Conservation (phyloP, 2,113 vertebrate species). For the Periophthalmus modestus region DNA sequence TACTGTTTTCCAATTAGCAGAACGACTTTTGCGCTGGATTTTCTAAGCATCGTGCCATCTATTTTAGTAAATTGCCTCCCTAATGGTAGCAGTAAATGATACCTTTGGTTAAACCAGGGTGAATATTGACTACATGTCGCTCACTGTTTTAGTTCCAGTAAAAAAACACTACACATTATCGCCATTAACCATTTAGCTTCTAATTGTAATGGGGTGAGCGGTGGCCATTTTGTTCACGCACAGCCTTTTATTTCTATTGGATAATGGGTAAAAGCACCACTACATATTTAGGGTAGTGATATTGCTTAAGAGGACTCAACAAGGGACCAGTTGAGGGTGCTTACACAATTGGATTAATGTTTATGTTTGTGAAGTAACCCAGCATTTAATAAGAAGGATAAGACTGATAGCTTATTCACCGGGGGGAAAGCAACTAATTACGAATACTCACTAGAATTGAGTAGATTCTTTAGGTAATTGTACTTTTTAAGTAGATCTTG, state of each 20-base stretch:
- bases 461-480: too few species aligned
- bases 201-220: conserved; percentile 30
- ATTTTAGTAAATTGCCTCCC: conserved; percentile 17
- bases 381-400: conserved; percentile 51
- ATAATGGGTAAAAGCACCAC: conserved; percentile 24
- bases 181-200: conserved; percentile 16
- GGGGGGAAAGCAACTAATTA: too few species aligned
- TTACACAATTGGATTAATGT: conserved; percentile 21
- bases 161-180: conserved; percentile 19
- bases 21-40: conserved; percentile 1
- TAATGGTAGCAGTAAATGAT: conserved; percentile 24
- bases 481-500: too few species aligned
- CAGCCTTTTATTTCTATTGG: conserved; percentile 34
- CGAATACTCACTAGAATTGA: too few species aligned
- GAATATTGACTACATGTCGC: conserved; percentile 34
- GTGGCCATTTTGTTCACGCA: conserved; percentile 25
- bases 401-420: conserved; percentile 30
- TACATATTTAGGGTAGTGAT: conserved; percentile 36
- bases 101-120: conserved; percentile 15
- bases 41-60: not conserved
- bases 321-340: conserved; percentile 20
- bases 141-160: conserved; percentile 20
- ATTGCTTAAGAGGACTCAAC: conserved; percentile 12
- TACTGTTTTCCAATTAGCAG: conserved; percentile 4
- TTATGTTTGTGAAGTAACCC: conserved; percentile 17